phyloP scores from a whole-genome alignment of 2,888 invertebrate species.

The Temnothorax rugatulus region DNA sequence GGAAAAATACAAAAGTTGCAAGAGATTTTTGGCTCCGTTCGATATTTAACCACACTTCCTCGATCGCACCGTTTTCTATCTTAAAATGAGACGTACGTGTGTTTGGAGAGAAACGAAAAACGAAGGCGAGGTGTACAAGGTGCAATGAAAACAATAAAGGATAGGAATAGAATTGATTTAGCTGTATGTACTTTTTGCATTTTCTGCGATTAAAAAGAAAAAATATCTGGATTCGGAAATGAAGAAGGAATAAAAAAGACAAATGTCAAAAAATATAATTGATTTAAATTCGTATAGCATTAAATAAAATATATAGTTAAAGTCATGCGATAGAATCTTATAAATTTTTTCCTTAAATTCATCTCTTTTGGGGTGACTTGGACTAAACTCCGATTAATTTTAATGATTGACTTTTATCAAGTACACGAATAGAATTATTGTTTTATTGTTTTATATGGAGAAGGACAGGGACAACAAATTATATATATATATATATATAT shows the following conservation, averaged over 20 bases:
- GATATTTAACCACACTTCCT: neutral
- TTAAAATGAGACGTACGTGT: neutral
- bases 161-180: neutral
- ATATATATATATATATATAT: no score
- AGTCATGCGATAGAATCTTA: neutral
- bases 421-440: neutral
- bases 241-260: neutral
- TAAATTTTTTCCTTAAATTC: neutral
- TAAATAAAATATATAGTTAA: neutral
- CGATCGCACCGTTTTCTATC: neutral
- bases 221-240: neutral
- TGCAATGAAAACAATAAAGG: conserved; percentile 5
- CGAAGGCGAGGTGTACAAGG: neutral
- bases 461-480: neutral
- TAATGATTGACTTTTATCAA: neutral
- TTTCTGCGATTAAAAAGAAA: neutral
- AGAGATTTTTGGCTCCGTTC: neutral
- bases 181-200: neutral
- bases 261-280: neutral
- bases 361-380: neutral
- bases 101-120: neutral
- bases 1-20: neutral
- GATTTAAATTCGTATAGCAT: neutral
- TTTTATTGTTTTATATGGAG: neutral
- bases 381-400: neutral